Conservation (phyloP, 2,797 vertebrate species). For the Parauchenoglanis ngamensis region DNA sequence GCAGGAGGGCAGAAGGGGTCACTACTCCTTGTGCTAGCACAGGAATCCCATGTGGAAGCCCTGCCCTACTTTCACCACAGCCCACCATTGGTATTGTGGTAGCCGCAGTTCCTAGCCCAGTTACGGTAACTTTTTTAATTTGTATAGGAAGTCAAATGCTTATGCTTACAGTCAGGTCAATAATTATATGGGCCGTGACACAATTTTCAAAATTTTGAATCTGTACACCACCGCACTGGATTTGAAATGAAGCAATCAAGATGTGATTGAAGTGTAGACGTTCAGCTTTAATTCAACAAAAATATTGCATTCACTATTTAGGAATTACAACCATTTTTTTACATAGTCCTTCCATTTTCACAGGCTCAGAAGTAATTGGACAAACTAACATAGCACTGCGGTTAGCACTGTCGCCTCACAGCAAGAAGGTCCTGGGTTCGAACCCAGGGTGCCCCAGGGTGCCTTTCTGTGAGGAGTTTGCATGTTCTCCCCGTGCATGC, state of each 20-base stretch:
- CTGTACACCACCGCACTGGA: not conserved
- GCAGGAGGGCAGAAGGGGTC: constrained; percentile 79
- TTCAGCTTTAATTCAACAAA: too few relatives aligned
- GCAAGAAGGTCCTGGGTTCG: too few relatives aligned
- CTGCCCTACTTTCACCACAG: constrained; percentile 87
- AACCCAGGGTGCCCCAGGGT: too few relatives aligned
- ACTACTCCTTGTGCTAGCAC: constrained; percentile 67
- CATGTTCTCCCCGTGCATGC: too few relatives aligned
- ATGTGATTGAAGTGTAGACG: not conserved
- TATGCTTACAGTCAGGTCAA: not conserved
- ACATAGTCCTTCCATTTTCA: too few relatives aligned
- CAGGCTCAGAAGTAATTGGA: too few relatives aligned
- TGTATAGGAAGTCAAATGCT: not conserved
- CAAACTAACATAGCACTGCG: too few relatives aligned
- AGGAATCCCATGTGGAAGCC: constrained; percentile 81
- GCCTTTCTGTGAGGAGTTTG: too few relatives aligned
- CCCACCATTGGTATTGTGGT: constrained; percentile 92
- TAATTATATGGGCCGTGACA: not conserved
- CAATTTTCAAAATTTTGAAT: not conserved
- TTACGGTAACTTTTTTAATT: constrained; percentile 79
- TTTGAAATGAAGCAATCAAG: not conserved
- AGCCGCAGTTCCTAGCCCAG: constrained; percentile 90
- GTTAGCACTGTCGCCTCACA: too few relatives aligned
- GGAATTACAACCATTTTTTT: too few relatives aligned
- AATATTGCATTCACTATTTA: not conserved